These are phyloP conservation scores for Tetraneura akinire DNA, from an alignment of 1,140 invertebrate species.

Conservation along the genomic window DNA sequence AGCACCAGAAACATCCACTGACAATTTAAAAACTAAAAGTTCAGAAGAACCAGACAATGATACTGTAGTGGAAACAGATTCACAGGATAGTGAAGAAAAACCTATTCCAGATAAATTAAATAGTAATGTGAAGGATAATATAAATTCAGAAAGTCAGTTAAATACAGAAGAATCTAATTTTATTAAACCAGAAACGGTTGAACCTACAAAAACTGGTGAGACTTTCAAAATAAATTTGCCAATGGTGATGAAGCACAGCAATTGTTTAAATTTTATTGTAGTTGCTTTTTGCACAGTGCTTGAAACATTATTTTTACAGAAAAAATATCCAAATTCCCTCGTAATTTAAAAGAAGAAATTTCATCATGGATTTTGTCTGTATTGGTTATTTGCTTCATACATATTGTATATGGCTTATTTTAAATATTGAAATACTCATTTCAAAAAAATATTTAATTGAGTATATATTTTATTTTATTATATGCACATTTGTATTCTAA, in stretches of 20 bases:
- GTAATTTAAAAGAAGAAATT: constrained; percentile 5
- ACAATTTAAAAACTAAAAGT: constrained; percentile 53
- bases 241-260: constrained; percentile 17
- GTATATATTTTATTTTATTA: not conserved
- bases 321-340: not conserved
- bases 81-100: constrained; percentile 56
- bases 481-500: not conserved
- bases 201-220: constrained; percentile 52
- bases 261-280: not conserved
- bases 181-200: constrained; percentile 2
- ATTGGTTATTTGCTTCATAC: constrained; percentile 24
- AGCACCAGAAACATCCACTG: constrained; percentile 24
- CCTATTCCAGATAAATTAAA: constrained; percentile 21
- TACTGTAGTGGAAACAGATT: constrained; percentile 50
- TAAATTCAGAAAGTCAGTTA: constrained; percentile 16
- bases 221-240: constrained; percentile 18
- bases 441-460: not conserved
- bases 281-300: constrained; percentile 21
- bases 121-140: not conserved
- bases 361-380: constrained; percentile 2
- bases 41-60: constrained; percentile 56
- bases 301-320: constrained; percentile 29
- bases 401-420: constrained; percentile 23
- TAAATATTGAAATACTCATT: constrained; percentile 2
- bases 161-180: not conserved